A percentile compares a stretch with the other conserved stretches of the same genome.
Evolutionary conservation across 2,888 invertebrate species (phyloP).

Genomic region (Opisthograptis luteolata): DNA sequence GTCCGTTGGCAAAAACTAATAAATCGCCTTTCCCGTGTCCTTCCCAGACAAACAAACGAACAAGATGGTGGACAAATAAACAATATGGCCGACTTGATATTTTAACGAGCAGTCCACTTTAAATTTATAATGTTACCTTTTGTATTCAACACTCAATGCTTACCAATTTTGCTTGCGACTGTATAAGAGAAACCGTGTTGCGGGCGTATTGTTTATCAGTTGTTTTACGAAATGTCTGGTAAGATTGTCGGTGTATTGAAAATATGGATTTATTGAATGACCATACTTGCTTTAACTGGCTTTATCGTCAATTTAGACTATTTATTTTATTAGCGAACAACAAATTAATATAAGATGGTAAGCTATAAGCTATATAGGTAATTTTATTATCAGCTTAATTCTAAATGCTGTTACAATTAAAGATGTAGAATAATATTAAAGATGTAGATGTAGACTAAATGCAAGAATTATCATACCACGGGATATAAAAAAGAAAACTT

Average conservation of each 20-base stretch:
- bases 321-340: no score
- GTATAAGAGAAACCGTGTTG: conserved; percentile 44
- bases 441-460: no score
- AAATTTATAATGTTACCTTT: conserved; percentile 78
- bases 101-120: conserved; percentile 75
- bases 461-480: no score
- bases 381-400: no score
- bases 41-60: conserved; percentile 35
- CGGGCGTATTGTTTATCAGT: neutral
- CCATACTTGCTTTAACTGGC: neutral
- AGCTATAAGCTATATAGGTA: no score
- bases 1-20: conserved; percentile 4
- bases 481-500: no score
- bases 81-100: conserved; percentile 61
- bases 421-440: no score
- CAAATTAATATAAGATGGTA: no score
- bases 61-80: conserved; percentile 40
- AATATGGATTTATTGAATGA: neutral
- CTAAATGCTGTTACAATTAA: no score
- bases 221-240: conserved; percentile 16
- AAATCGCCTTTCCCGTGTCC: neutral
- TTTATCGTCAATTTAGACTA: no score
- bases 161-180: conserved; percentile 60
- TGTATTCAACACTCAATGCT: conserved; percentile 73
- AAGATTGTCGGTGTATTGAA: neutral